A percentile compares a stretch with the other conserved stretches of the same genome.
phyloP scores from a whole-genome alignment of 2,113 vertebrate genomes.

The Excalfactoria chinensis region DNA sequence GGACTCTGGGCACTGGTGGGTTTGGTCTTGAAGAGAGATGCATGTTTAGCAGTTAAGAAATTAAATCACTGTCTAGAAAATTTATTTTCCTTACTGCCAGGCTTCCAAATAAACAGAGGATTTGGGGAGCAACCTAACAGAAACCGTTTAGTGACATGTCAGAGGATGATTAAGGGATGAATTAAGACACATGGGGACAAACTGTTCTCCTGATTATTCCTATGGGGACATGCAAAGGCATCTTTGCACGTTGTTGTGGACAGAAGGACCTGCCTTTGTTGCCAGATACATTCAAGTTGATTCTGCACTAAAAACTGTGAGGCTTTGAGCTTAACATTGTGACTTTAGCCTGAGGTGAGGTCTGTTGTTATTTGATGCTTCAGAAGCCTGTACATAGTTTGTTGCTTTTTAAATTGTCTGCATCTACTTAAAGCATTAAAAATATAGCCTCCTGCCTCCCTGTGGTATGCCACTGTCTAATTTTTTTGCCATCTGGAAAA shows the following conservation, averaged over 20 bases:
- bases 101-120: not conserved
- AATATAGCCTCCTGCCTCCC: not conserved
- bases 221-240: not conserved
- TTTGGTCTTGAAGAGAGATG: not conserved
- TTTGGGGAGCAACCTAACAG: not conserved
- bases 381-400: not conserved
- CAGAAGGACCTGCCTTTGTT: not conserved
- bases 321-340: not conserved
- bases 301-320: not conserved
- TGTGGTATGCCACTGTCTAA: not conserved
- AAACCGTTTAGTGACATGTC: not conserved
- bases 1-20: not conserved
- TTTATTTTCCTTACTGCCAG: not conserved
- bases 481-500: not conserved
- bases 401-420: not conserved
- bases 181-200: not conserved
- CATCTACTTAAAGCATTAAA: not conserved
- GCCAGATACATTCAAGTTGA: not conserved
- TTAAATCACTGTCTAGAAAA: not conserved
- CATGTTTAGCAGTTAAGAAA: not conserved
- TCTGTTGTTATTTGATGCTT: not conserved
- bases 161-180: not conserved
- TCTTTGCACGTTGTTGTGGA: not conserved
- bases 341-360: not conserved
- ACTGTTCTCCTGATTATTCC: not conserved